Base-by-base conservation (phyloP, 2,797 vertebrate genomes). In the Erethizon dorsatum region DNA sequence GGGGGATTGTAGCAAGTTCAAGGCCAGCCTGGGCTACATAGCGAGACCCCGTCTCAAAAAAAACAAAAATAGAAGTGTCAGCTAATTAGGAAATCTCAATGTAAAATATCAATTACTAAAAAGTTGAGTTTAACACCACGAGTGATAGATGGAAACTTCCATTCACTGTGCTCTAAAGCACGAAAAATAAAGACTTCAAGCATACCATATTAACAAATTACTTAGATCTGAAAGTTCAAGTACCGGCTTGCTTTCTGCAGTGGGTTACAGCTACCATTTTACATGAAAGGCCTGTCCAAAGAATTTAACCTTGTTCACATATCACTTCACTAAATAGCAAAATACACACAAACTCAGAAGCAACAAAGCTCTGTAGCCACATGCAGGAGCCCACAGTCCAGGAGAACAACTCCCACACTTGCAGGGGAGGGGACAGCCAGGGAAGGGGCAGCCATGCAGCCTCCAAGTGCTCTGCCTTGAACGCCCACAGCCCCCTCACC, bases 401-500 rank as follows among this genome's bases (percentile, higher is more conserved):
- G 33, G 6, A n/a, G 9, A 67, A n/a, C 47, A 4, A 41, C 7
- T 1, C 3, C 8, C 0, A 14, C 1, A 5, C 2, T 11, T 3
- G 0, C 0, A 5, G 54, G 6, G 0, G 26, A 22, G 63, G 37
- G 17, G 41, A 11, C 26, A 26, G 79, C 28, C 37, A 6, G 18
- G n/a, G 24, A 59, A 56, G 31, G 33, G 22, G 11, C 14, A 4
- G n/a, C 63, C 80, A 18, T 3, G 8, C 9, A 22, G 2, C 1
- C 4, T 28, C 57, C 15, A 12, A 18, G 6, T 8, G 26, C 2
- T 33, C 56, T 12, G 0, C 20, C 50, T 26, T 0, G 3, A n/a
- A 0, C 17, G 4, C 18, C 13, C 4, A 2, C 17, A 0, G 10
- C 10, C 41, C 37, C 83, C 99, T 98, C 91, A 99, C 99, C 99